These are phyloP conservation scores for Dastarcus helophoroides DNA, from an alignment of 2,888 invertebrate species.

Conservation along the genomic window DNA sequence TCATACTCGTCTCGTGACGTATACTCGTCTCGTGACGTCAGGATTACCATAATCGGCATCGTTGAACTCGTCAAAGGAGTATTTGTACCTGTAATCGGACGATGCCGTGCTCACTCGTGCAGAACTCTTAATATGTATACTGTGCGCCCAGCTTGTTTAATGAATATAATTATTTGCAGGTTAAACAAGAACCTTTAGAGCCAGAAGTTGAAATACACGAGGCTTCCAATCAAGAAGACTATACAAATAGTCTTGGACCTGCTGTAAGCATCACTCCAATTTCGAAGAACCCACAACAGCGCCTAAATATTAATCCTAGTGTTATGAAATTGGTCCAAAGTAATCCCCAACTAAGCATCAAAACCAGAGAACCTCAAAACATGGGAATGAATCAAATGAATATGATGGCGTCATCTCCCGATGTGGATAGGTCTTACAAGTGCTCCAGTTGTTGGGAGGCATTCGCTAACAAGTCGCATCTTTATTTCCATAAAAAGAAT, in stretches of 20 bases:
- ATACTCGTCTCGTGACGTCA: too few relatives aligned
- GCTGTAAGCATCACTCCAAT: constrained; percentile 35
- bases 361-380: constrained; percentile 19
- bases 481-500: constrained; percentile 38
- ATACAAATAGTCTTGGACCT: constrained; percentile 10
- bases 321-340: constrained; percentile 34
- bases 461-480: constrained; percentile 35
- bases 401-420: constrained; percentile 5
- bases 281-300: constrained; percentile 27
- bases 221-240: constrained; percentile 14
- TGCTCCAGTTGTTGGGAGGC: constrained; percentile 35
- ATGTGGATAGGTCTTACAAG: constrained; percentile 28
- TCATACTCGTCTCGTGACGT: too few relatives aligned
- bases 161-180: too few relatives aligned
- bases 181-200: constrained; percentile 33
- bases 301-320: constrained; percentile 27
- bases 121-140: too few relatives aligned
- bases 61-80: too few relatives aligned
- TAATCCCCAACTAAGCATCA: constrained; percentile 35
- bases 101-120: too few relatives aligned
- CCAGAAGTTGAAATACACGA: constrained; percentile 36
- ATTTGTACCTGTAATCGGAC: too few relatives aligned
- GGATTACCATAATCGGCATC: too few relatives aligned
- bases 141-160: too few relatives aligned
- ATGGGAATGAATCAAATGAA: constrained; percentile 10